Conservation (phyloP, 2,888 invertebrate species). For the Diaperis boleti region DNA sequence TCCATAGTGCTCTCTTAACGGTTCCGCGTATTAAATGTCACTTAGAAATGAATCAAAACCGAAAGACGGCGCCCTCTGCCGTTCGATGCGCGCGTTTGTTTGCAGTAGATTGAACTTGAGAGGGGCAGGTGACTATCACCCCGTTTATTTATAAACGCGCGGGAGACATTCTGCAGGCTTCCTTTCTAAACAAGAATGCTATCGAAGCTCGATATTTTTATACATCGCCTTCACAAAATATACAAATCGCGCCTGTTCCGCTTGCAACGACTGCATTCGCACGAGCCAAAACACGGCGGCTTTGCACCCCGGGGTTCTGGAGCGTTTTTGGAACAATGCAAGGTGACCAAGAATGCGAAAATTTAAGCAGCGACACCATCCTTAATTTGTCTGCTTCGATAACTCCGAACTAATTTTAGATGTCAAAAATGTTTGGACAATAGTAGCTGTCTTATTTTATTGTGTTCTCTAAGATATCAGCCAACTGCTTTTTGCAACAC, state of each 20-base stretch:
- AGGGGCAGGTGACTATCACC: slow-evolving; percentile 62
- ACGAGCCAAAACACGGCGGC: slow-evolving; percentile 39
- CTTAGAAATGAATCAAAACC: slow-evolving; percentile 53
- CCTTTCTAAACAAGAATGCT: slow-evolving; percentile 61
- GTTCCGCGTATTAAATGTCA: not conserved
- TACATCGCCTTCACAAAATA: slow-evolving; percentile 60
- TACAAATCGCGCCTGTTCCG: slow-evolving; percentile 57
- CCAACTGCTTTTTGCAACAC: too few species aligned
- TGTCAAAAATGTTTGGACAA: too few species aligned
- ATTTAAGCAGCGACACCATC: too few species aligned
- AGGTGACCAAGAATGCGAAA: too few species aligned
- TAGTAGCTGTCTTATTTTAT: too few species aligned
- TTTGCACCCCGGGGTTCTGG: slow-evolving; percentile 27
- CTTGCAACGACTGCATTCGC: slow-evolving; percentile 53
- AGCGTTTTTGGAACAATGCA: too few species aligned
- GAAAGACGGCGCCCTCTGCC: slow-evolving; percentile 55
- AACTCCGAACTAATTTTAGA: too few species aligned
- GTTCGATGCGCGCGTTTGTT: slow-evolving; percentile 57
- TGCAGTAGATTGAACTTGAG: slow-evolving; percentile 59
- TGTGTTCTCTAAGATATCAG: too few species aligned
- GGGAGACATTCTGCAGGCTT: slow-evolving; percentile 64
- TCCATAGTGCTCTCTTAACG: not conserved
- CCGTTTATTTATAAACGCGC: slow-evolving; percentile 63
- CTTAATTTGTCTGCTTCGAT: too few species aligned
- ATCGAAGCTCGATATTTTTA: slow-evolving; percentile 63